A percentile compares a stretch with the other conserved stretches of the same genome.
Evolutionary conservation across 2,888 invertebrate genomes (phyloP).

Genomic region (Stratiomys singularior): DNA sequence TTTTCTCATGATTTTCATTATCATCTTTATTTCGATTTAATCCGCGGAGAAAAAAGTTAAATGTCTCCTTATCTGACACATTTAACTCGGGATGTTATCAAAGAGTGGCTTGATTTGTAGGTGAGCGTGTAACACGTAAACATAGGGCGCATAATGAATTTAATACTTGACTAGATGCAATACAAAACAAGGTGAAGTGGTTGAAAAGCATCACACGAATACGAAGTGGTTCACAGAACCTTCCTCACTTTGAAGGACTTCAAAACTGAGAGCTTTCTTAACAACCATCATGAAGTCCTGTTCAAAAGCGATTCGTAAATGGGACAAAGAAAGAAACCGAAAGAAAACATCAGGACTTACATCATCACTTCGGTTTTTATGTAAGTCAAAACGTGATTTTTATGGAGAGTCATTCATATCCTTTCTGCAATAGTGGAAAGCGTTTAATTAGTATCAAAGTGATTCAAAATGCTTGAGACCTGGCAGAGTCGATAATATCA

Average conservation of each 20-base stretch:
- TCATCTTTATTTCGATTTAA: too few species aligned
- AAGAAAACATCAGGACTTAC: background rate
- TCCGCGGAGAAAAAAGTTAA: too few species aligned
- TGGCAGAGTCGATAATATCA: too few species aligned
- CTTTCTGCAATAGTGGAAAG: too few species aligned
- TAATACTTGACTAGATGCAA: background rate
- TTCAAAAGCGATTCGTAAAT: background rate
- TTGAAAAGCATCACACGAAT: constrained; percentile 14
- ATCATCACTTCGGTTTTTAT: background rate
- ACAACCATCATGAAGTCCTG: background rate
- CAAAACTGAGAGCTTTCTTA: constrained; percentile 21
- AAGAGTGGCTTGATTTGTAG: background rate
- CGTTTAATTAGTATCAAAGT: too few species aligned
- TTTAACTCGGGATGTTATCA: background rate
- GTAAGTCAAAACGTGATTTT: background rate
- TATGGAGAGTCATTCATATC: too few species aligned
- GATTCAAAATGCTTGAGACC: too few species aligned
- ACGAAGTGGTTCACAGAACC: constrained; percentile 31
- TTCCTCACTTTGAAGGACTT: constrained; percentile 28
- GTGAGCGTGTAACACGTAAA: background rate
- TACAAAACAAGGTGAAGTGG: constrained; percentile 6
- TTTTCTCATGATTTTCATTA: too few species aligned
- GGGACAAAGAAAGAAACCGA: background rate
- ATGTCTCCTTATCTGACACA: too few species aligned
- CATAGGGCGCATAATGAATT: constrained; percentile 17